Base-by-base conservation (phyloP, 2,113 vertebrate genomes). In the Alligator mississippiensis region DNA sequence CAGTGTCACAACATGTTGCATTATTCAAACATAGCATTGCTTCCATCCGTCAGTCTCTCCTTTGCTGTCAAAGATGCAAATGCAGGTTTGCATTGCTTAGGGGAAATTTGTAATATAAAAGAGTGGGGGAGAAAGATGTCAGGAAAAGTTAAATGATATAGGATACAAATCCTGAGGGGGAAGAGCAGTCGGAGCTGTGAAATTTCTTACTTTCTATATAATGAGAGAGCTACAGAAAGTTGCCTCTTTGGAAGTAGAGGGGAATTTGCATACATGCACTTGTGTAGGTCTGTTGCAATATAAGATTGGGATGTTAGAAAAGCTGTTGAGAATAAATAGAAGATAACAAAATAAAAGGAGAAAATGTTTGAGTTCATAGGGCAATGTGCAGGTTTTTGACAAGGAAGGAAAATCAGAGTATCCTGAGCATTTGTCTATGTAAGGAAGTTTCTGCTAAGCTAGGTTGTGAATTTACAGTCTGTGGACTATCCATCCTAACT, bases 61-160 rank as follows among this genome's bases (percentile, higher is more conserved):
- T 98, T 95, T 95, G 93, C 97, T 98, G 97, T 98, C 98, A 98
- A 96, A 97, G 95, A 98, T 98, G 97, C 97, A 98, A 98, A 98
- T 97, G 87, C 24, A 92, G 63, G 85, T 91, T 96, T 89, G 64
- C 88, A 77, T 96, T 96, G 85, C 95, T 95, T 92, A 92, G 63
- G 94, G 87, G 87, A 94, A 97, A 97, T 95, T 82, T 77, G 95
- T 96, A 94, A 97, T 95, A 82, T 66, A 89, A 97, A 97, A 95
- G 38, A 3, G 54, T 80, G 47, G 72, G 84, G 34, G 90, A 96
- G 77, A 87, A 96, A 96, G 74, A 78, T 96, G 95, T 95, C 90
- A 96, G 59, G 34, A 93, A 94, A 97, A 95, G 92, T 92, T 97
- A 97, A 97, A 97, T 93, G 79, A 90, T 84, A 76, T 57, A 85